Evolutionary conservation across 1,140 invertebrate species (phyloP).

Genomic region (Melanaphis sacchari): DNA sequence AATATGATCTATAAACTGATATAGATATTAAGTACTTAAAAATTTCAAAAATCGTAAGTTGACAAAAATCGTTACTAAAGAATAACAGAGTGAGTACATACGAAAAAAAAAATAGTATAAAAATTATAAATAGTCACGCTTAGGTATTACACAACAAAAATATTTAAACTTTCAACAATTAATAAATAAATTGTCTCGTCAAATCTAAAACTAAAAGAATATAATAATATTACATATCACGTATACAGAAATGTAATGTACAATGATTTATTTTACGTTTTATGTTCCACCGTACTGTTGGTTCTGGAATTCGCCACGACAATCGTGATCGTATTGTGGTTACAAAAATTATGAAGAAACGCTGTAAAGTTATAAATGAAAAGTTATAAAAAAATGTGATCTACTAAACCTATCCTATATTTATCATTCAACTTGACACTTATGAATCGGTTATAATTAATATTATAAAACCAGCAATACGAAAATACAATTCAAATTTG

Average conservation of each 20-base stretch:
- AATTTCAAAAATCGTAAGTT: background rate
- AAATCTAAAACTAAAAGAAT: background rate
- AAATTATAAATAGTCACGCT: background rate
- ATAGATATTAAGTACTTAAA: background rate
- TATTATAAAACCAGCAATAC: background rate
- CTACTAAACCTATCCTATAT: background rate
- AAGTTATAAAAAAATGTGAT: background rate
- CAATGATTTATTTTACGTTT: conserved; percentile 11
- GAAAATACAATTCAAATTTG: background rate
- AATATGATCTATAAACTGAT: background rate
- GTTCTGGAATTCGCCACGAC: background rate
- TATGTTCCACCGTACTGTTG: background rate
- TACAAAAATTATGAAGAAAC: background rate
- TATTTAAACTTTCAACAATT: background rate
- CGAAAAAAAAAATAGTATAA: background rate
- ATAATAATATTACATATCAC: background rate
- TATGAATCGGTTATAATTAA: background rate
- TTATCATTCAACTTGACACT: background rate
- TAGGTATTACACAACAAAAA: background rate
- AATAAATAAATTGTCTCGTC: background rate
- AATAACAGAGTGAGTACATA: background rate
- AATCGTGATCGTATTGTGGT: background rate
- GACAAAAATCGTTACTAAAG: background rate
- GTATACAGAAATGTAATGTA: background rate
- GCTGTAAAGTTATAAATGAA: background rate